phyloP scores from a whole-genome alignment of 1,140 invertebrate genomes.

The Leptopilina boulardi region DNA sequence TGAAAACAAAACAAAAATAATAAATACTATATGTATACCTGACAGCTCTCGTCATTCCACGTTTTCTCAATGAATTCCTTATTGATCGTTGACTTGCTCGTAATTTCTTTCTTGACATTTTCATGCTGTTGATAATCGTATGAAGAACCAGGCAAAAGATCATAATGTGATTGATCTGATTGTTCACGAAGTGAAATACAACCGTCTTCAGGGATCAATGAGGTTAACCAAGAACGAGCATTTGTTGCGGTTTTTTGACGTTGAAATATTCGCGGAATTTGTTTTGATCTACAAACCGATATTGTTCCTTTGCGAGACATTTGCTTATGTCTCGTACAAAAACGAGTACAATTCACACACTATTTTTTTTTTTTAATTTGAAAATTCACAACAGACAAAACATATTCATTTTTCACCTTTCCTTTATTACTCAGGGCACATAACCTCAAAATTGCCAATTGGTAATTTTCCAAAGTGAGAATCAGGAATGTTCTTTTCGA shows the following conservation, averaged over 20 bases:
- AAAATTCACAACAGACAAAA: no score
- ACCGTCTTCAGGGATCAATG: slow-evolving; percentile 19
- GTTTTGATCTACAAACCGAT: slow-evolving; percentile 59
- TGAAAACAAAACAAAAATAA: slow-evolving; percentile 34
- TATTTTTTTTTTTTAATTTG: no score
- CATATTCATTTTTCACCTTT: no score
- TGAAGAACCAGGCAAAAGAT: slow-evolving; percentile 27
- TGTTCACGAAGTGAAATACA: slow-evolving; percentile 11
- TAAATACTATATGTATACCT: slow-evolving; percentile 8
- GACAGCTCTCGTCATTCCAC: slow-evolving; percentile 24
- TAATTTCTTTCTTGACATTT: background rate
- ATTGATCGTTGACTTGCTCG: background rate
- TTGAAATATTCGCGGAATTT: slow-evolving; percentile 61
- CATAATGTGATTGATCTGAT: slow-evolving; percentile 4
- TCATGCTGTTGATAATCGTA: slow-evolving; percentile 41
- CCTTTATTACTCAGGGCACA: background rate
- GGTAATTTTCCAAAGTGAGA: no score
- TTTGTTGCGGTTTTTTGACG: slow-evolving; percentile 46
- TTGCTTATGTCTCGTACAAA: slow-evolving; percentile 52
- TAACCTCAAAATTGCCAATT: no score
- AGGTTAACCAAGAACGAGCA: slow-evolving; percentile 19
- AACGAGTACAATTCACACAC: background rate
- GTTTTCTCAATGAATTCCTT: slow-evolving; percentile 11
- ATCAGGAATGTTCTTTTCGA: no score
- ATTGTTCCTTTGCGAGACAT: slow-evolving; percentile 64